phyloP scores from a whole-genome alignment of 2,888 invertebrate species.

The Drosophila monieri region DNA sequence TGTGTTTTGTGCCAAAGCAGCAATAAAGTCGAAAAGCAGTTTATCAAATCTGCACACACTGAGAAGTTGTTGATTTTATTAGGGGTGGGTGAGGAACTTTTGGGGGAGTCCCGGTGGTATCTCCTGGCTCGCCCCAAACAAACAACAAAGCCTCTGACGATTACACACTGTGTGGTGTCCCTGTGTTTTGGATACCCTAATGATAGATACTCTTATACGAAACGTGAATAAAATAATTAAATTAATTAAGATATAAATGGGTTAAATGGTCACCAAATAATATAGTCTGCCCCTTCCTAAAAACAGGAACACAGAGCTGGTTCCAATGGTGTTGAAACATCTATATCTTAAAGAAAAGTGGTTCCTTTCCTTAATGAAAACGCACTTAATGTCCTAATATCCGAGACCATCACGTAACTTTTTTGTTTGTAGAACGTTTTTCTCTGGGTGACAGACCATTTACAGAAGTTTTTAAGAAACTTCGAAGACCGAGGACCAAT shows the following conservation, averaged over 20 bases:
- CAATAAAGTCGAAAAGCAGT: constrained; percentile 80
- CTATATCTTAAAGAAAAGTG: constrained; percentile 3
- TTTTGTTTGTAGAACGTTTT: constrained; percentile 59
- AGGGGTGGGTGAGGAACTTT: not conserved
- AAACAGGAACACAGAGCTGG: no score
- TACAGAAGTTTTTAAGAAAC: constrained; percentile 65
- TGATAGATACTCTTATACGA: no score
- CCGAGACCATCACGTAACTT: constrained; percentile 14
- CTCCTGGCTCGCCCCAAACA: constrained; percentile 41
- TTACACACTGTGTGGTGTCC: constrained; percentile 34
- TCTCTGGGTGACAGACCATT: constrained; percentile 75
- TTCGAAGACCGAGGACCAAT: constrained; percentile 54
- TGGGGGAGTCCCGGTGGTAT: constrained; percentile 1
- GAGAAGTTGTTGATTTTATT: constrained; percentile 8
- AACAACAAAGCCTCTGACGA: constrained; percentile 43
- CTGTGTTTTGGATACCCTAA: no score
- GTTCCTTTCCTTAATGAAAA: constrained; percentile 49
- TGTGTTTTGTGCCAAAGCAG: constrained; percentile 65
- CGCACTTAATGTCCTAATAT: constrained; percentile 78
- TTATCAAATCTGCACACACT: constrained; percentile 74
- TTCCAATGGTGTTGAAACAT: constrained; percentile 3
- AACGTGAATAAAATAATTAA: no score
- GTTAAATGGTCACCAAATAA: no score
- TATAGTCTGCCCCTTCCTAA: no score
- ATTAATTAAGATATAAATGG: no score